phyloP scores from a whole-genome alignment of 2,113 vertebrate genomes.

The Speoplatyrhinus poulsoni region DNA sequence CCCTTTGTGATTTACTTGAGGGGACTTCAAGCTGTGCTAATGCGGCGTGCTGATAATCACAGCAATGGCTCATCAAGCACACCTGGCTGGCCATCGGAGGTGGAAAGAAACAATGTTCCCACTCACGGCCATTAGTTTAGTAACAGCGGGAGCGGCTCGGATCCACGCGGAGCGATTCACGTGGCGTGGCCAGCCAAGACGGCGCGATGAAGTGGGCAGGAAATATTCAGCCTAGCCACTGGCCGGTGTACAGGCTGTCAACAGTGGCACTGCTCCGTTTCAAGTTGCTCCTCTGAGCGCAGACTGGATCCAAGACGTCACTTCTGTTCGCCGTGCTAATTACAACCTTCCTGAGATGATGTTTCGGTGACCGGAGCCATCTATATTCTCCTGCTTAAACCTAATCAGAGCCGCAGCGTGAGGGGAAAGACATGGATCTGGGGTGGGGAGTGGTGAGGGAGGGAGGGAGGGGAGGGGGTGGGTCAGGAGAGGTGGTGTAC shows the following conservation, averaged over 20 bases:
- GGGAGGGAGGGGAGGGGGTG: conserved; percentile 14
- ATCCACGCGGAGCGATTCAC: conserved; percentile 24
- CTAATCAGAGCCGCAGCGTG: conserved; percentile 47
- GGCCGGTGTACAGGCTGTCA: conserved; percentile 25
- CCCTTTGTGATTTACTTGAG: conserved; percentile 66
- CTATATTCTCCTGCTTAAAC: conserved; percentile 37
- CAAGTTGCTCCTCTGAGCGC: not conserved
- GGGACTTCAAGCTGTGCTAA: conserved; percentile 67
- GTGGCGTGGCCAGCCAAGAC: conserved; percentile 7
- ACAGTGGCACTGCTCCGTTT: conserved; percentile 22
- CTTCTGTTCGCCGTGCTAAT: conserved; percentile 48
- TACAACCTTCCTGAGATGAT: conserved; percentile 38
- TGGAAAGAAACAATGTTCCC: conserved; percentile 62
- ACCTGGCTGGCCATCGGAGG: conserved; percentile 68
- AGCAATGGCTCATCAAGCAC: conserved; percentile 74
- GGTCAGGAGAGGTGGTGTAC: conserved; percentile 43
- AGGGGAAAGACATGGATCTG: conserved; percentile 17
- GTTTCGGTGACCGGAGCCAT: conserved; percentile 19
- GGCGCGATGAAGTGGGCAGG: conserved; percentile 18
- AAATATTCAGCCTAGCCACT: conserved; percentile 9
- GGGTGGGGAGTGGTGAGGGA: not conserved
- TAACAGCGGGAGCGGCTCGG: conserved; percentile 47
- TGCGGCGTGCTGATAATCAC: conserved; percentile 72
- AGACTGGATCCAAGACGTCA: conserved; percentile 34
- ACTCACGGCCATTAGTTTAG: conserved; percentile 72